Base-by-base conservation (phyloP, 2,888 invertebrate genomes). In the Diaperis boleti region DNA sequence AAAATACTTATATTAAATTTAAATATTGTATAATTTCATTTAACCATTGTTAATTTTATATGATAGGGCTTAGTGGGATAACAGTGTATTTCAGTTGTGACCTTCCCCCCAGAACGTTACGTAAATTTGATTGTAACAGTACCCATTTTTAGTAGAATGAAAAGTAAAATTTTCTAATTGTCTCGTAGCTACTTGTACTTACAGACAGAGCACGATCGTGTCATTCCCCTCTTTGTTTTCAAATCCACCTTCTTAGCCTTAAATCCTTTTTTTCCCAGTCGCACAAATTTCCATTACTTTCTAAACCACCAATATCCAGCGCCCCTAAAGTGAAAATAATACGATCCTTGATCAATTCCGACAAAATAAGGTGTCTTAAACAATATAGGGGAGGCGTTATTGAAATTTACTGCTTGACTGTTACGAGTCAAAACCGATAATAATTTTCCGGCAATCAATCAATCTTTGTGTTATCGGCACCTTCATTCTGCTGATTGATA, bases 401-500 rank as follows among this genome's bases (percentile, higher is more conserved):
- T 59, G 41, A 59, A 59, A 59, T 59, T 59, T 49, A 41, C 49
- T 26, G 59, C 47, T 37, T 33, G 22, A 33, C 35, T 35, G 59
- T 47, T 29, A 37, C 59, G 59, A 59, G 49, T 59, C 59, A 59
- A 59, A 59, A 49, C 59, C 44, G 45, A 62, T 62, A 55, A 62
- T 62, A 55, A 62, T 62, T 62, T 62, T 57, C 56, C 47, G 56
- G 62, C 44, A 65, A 68, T 68, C 69, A 66, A 69, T 69, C 67
- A 69, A 69, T 65, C 62, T 59, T 64, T 61, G 61, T 64, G 60
- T 62, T 66, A 64, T 65, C 63, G 65, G 50, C 66, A 68, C 62
- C 65, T 62, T 60, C 67, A 64, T 62, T 59, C n/a, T 62, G 65
- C 50, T 66, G 65, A 68, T 67, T 65, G 62, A 67, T 67, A 62